A percentile compares a stretch with the other conserved stretches of the same genome.
Evolutionary conservation across 2,888 invertebrate genomes (phyloP).

Genomic region (Tetanocera ferruginea): DNA sequence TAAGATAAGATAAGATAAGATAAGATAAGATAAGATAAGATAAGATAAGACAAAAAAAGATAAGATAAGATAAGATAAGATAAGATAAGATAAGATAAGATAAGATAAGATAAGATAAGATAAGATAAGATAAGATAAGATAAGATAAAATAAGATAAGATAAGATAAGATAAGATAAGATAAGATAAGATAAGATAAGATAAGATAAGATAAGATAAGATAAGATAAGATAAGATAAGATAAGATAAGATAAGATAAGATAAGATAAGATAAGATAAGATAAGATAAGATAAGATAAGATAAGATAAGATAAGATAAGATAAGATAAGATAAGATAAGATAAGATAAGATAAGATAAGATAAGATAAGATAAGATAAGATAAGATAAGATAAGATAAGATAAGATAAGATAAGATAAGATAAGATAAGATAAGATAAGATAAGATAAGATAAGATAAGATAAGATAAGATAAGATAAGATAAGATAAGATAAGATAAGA

Average conservation of each 20-base stretch:
- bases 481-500: background rate
- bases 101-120: no score
- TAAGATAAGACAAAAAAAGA: no score
- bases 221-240: background rate
- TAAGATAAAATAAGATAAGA: no score
- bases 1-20: no score
- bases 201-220: background rate
- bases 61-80: no score
- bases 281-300: background rate
- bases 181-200: no score
- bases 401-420: background rate
- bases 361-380: background rate
- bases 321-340: background rate
- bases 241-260: background rate
- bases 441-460: background rate
- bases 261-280: background rate
- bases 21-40: no score
- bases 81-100: no score
- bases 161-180: no score
- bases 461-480: background rate
- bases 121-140: no score
- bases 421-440: background rate
- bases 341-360: background rate
- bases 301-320: background rate
- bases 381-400: background rate